Percentiles rank a stretch among this genome's conserved stretches.
These are phyloP conservation scores for Amyelois transitella DNA, from an alignment of 1,140 invertebrate genomes.

Conservation along the genomic window DNA sequence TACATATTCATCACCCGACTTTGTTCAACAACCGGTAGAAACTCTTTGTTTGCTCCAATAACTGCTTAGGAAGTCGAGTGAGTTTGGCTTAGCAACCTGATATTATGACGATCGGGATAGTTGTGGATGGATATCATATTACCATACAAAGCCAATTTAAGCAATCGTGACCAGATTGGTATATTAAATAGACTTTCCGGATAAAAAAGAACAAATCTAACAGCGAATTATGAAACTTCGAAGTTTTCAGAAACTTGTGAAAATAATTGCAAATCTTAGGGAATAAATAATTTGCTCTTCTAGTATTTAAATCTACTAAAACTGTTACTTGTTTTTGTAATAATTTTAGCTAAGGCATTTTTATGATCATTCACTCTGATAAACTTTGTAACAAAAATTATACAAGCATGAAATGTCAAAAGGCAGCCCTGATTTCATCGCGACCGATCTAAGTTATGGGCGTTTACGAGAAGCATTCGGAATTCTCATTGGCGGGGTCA, in stretches of 20 bases:
- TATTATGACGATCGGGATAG: background rate
- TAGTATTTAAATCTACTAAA: too few species aligned
- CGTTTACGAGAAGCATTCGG: background rate
- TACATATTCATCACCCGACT: slow-evolving; percentile 47
- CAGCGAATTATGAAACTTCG: too few species aligned
- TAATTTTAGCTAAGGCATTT: too few species aligned
- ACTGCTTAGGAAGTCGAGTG: background rate
- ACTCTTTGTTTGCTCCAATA: slow-evolving; percentile 2
- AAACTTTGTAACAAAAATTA: too few species aligned
- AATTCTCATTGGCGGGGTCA: slow-evolving; percentile 21
- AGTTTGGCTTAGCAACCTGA: background rate
- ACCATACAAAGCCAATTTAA: background rate
- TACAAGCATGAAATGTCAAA: background rate
- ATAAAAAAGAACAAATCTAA: too few species aligned
- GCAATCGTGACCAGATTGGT: too few species aligned
- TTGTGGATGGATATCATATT: background rate
- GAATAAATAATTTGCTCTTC: too few species aligned
- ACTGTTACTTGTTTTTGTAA: too few species aligned
- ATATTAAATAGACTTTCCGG: too few species aligned
- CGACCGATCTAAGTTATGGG: background rate
- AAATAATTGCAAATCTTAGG: too few species aligned
- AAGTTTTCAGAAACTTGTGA: too few species aligned
- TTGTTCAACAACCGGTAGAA: slow-evolving; percentile 37
- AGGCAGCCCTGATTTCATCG: background rate
- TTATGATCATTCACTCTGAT: too few species aligned